Evolutionary conservation across 2,888 invertebrate species (phyloP).

Genomic region (Erebia palarica): DNA sequence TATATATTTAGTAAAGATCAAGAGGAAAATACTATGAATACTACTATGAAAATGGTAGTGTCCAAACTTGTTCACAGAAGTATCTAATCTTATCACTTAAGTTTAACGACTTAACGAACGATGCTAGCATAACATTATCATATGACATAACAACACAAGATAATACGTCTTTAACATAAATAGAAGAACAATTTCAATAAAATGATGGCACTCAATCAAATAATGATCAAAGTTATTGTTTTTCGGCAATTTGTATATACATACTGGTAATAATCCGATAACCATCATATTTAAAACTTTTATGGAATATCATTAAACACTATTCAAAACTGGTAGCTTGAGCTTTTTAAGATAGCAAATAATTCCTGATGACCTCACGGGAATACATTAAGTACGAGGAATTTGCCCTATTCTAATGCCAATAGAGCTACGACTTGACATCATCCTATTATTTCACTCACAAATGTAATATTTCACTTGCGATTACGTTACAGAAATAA

Average conservation of each 20-base stretch:
- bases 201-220: not conserved
- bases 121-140: not conserved
- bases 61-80: not conserved
- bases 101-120: not conserved
- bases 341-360: not conserved
- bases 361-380: not conserved
- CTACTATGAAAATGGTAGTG: not conserved
- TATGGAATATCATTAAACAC: not conserved
- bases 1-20: conserved; percentile 48
- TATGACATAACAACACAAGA: not conserved
- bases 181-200: not conserved
- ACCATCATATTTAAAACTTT: not conserved
- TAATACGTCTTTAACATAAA: not conserved
- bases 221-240: not conserved
- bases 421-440: too few species aligned
- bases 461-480: too few species aligned
- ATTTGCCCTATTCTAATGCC: too few species aligned
- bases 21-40: not conserved
- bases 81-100: not conserved
- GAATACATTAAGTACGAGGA: not conserved
- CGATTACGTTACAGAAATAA: not conserved
- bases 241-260: not conserved
- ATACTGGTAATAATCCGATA: not conserved
- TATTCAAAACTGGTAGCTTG: not conserved
- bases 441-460: too few species aligned